Base-by-base conservation (phyloP, 2,888 invertebrate genomes). In the Kuschelorhynchus macadamiae region DNA sequence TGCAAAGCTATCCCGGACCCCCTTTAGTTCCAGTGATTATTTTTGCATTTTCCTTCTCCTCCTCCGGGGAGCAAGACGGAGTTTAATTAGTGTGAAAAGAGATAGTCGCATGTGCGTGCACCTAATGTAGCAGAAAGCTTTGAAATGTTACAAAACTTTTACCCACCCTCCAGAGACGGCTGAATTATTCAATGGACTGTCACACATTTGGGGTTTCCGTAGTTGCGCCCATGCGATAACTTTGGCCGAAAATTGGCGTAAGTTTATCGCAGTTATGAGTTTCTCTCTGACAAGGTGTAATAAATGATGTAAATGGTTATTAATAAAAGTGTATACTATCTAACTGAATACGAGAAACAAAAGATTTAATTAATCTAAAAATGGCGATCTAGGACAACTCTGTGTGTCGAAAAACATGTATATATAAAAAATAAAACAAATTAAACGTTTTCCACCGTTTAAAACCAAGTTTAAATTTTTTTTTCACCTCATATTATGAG, bases 71-170 rank as follows among this genome's bases (percentile, higher is more conserved):
- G 16, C 39, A 62, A 46, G 46, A 42, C 55, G 30, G 56, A 62
- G 76, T 69, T 72, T 75, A 76, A 75, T 75, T 75, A 75, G 76
- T 76, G 76, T 75, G 73, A 76, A 72, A 72, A 74, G 74, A 75
- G 76, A 76, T 75, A 74, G 74, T 70, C 71, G 69, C 71, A 70
- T 71, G 74, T 73, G 66, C 66, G 70, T 70, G 70, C 61, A 53
- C 17, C 60, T 56, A 66, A 68, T 70, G 61, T 65, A 66, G 56
- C 70, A 57, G 70, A 70, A 70, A 70, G 53, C 59, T 68, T 60
- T 64, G 56, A 59, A 67, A 67, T 57, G 53, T 57, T 47, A 39
- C 53, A 59, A 25, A 60, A 66, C 60, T 59, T 55, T 46, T 49
- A 52, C 66, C 60, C 66, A 50, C 53, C 53, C 55, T 52, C n/a